These are phyloP conservation scores for Actinia tenebrosa DNA, from an alignment of 64 coral and sea anemone genomes.

Conservation along the genomic window DNA sequence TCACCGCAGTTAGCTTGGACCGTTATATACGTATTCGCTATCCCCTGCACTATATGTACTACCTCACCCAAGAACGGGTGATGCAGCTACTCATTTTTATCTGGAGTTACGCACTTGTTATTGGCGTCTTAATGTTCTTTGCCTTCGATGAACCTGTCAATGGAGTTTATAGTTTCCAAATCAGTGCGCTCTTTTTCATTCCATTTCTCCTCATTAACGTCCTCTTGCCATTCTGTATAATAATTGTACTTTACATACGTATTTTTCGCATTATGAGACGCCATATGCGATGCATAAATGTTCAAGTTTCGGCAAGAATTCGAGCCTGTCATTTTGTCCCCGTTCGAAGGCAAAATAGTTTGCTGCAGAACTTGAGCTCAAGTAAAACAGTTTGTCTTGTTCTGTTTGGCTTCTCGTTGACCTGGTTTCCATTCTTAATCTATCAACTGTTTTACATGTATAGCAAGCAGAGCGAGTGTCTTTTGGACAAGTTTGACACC, in stretches of 20 bases:
- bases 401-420: conserved; percentile 47
- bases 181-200: conserved; percentile 24
- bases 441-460: conserved; percentile 42
- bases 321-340: neutral
- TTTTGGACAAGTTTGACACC: conserved; percentile 42
- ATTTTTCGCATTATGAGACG: conserved; percentile 41
- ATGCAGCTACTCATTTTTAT: neutral
- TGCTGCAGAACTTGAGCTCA: conserved; percentile 29
- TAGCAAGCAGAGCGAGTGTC: conserved; percentile 26
- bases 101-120: conserved; percentile 30
- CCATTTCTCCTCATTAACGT: conserved; percentile 42
- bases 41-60: conserved; percentile 37
- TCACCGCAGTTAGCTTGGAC: conserved; percentile 47
- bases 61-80: conserved; percentile 11
- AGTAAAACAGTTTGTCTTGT: conserved; percentile 50
- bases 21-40: conserved; percentile 48
- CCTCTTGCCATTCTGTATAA: conserved; percentile 46
- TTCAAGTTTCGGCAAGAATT: neutral
- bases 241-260: conserved; percentile 25
- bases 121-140: conserved; percentile 39
- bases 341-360: conserved; percentile 5
- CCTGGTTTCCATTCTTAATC: conserved; percentile 53
- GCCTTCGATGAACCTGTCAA: conserved; percentile 36
- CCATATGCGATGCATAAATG: conserved; percentile 28
- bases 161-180: conserved; percentile 27